Evolutionary conservation across 2,113 vertebrate species (phyloP).

Genomic region (Protobothrops mucrosquamatus): DNA sequence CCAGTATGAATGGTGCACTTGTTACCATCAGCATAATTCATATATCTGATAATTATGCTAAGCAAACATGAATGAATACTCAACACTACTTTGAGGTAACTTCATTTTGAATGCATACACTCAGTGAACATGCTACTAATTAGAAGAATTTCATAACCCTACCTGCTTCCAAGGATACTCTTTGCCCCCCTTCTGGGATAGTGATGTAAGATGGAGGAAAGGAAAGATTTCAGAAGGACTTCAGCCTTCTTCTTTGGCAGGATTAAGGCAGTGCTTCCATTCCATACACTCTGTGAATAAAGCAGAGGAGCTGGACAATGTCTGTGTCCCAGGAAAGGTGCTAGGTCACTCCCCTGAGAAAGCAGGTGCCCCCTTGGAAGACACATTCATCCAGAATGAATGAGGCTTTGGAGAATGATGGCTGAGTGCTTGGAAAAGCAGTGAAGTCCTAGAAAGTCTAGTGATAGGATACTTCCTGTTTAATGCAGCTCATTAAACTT

Average conservation of each 20-base stretch:
- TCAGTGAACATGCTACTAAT: not conserved
- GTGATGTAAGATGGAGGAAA: not conserved
- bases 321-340: not conserved
- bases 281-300: not conserved
- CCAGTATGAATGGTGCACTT: too few relatives aligned
- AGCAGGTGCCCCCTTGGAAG: not conserved
- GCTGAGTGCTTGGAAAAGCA: not conserved
- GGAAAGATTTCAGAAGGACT: not conserved
- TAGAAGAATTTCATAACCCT: not conserved
- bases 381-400: not conserved
- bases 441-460: conserved; percentile 54
- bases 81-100: not conserved
- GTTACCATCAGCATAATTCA: not conserved
- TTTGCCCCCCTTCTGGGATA: not conserved
- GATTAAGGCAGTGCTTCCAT: not conserved
- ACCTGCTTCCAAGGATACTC: not conserved
- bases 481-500: conserved; percentile 44
- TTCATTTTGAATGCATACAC: not conserved
- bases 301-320: not conserved
- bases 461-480: conserved; percentile 56
- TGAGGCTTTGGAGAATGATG: not conserved
- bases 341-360: not conserved
- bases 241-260: not conserved
- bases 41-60: not conserved
- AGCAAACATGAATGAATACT: not conserved